These are phyloP conservation scores for Tetranychus cinnabarinus DNA, from an alignment of 1,140 invertebrate species.

Conservation along the genomic window DNA sequence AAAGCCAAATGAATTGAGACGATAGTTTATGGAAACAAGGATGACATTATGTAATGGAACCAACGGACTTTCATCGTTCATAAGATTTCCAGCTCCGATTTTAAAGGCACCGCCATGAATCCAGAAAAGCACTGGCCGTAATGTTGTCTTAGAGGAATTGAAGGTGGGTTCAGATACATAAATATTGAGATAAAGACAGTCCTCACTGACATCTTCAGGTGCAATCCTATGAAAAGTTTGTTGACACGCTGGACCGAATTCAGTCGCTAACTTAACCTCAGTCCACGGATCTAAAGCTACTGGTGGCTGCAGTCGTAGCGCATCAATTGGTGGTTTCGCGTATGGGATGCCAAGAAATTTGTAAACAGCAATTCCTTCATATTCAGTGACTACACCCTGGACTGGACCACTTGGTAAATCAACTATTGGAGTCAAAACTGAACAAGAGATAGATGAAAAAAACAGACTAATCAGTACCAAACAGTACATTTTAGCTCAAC, in stretches of 20 bases:
- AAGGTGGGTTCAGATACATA: conserved; percentile 15
- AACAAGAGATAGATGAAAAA: too few species aligned
- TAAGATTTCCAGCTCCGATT: conserved; percentile 33
- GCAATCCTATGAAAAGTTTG: conserved; percentile 10
- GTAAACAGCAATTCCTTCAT: not conserved
- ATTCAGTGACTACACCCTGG: too few species aligned
- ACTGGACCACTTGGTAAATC: not conserved
- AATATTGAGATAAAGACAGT: conserved; percentile 60
- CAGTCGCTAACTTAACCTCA: not conserved
- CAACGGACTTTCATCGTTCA: not conserved
- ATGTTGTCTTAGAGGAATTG: not conserved
- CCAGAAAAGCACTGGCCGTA: conserved; percentile 29
- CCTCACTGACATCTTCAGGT: conserved; percentile 22
- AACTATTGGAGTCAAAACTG: not conserved
- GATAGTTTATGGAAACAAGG: conserved; percentile 53
- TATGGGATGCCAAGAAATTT: conserved; percentile 16
- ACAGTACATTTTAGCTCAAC: too few species aligned
- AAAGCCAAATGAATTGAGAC: conserved; percentile 41
- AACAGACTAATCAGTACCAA: too few species aligned
- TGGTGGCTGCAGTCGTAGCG: conserved; percentile 11
- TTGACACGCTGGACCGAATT: not conserved
- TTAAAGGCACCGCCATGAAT: conserved; percentile 33
- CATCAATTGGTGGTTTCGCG: conserved; percentile 14
- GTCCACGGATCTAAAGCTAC: not conserved
- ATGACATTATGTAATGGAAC: conserved; percentile 31